phyloP scores from a whole-genome alignment of 2,888 invertebrate species.

The Liodrosophila aerea region DNA sequence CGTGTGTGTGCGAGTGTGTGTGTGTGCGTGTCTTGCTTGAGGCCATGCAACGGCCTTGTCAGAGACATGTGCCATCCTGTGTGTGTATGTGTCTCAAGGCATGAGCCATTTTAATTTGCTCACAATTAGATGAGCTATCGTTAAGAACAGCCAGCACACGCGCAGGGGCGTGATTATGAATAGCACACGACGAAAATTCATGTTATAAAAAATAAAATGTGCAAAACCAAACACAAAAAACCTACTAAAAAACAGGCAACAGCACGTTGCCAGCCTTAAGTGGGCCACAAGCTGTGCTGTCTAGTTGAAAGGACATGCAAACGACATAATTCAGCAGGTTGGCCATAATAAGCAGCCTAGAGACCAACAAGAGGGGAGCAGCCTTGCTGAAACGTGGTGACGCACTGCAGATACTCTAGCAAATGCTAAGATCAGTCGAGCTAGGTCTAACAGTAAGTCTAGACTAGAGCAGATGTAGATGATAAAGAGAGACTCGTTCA shows the following conservation, averaged over 20 bases:
- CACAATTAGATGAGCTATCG: constrained; percentile 53
- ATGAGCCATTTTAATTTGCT: constrained; percentile 56
- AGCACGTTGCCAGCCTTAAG: constrained; percentile 38
- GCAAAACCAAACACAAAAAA: constrained; percentile 8
- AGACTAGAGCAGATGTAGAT: not conserved
- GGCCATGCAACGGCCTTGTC: constrained; percentile 7
- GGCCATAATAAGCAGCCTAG: constrained; percentile 28
- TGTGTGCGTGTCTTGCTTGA: not conserved
- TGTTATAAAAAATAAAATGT: not conserved
- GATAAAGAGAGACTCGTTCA: no score
- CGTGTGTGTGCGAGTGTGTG: not conserved
- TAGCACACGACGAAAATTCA: constrained; percentile 11
- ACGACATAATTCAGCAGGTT: constrained; percentile 56
- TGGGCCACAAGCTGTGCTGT: constrained; percentile 43
- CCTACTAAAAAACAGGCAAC: not conserved
- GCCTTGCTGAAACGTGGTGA: not conserved
- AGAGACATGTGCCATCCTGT: constrained; percentile 13
- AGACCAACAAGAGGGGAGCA: constrained; percentile 3
- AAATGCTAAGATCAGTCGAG: not conserved
- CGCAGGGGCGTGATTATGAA: constrained; percentile 38
- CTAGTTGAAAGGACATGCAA: constrained; percentile 50
- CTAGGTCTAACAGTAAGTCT: no score
- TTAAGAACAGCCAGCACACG: not conserved
- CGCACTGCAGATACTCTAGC: constrained; percentile 25
- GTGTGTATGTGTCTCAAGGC: no score